Base-by-base conservation (phyloP, 1,140 invertebrate genomes). In the Neotoxoptera formosana region DNA sequence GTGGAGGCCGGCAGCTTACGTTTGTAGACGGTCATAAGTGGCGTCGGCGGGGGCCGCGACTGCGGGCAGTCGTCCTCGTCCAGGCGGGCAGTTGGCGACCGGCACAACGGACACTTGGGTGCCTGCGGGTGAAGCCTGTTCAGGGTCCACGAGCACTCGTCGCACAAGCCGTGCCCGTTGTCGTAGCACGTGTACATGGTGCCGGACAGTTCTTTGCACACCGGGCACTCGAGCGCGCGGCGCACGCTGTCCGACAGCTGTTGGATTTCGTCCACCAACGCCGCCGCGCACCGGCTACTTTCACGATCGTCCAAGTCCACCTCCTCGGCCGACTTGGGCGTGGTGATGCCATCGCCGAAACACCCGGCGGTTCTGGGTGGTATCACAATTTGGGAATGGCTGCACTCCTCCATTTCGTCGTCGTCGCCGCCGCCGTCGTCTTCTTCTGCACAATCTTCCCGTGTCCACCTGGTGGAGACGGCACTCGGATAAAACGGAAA, bases 191-290 rank as follows among this genome's bases (percentile, higher is more conserved):
- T 67, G 4, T 41, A 67, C 20, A 90, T 67, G 53, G 36, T 30
- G 7, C 36, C 23, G 11, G 53, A n/a, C 89, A 90, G 17, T 20
- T 90, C 89, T 25, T 67, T 41, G 89, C 89, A 90, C 89, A 90
- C 89, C 25, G 89, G 89, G n/a, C 89, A 90, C 30, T 90, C 30
- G 89, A 90, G 89, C 89, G 89, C 89, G 7, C 41, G 34, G 1
- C 89, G 89, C 56, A 90, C 56, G 25, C 14, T 2, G 25, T 90
- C 89, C 30, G 89, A 90, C 56, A 90, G 21, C 89, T 34, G 47
- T 21, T 51, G 87, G 25, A 88, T 53, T 21, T 88, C 89, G 34
- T 45, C 36, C 17, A 7, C 14, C 34, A 8, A 2, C 23, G 34
- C 9, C 48, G 25, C n/a, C 41, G 84, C 23, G 7, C 8, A 30